Evolutionary conservation across 1,140 invertebrate genomes (phyloP).

Genomic region (Lepeophtheirus salmonis): DNA sequence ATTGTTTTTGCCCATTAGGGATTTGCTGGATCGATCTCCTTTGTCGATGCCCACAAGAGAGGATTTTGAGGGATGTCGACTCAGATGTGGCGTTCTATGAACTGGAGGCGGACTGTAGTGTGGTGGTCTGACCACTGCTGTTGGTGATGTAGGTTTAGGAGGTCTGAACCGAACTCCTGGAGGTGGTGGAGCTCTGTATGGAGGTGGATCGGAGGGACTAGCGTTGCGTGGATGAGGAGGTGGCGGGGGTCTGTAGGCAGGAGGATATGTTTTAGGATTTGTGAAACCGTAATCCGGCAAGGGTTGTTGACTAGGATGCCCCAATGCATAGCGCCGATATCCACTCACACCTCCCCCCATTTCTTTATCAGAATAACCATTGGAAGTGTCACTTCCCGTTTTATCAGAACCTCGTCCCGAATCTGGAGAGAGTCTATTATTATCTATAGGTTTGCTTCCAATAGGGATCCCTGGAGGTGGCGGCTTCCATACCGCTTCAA

Average conservation of each 20-base stretch:
- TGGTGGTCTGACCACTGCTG: not conserved
- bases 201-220: constrained; percentile 11
- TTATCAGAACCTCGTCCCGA: constrained; percentile 11
- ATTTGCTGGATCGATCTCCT: not conserved
- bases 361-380: not conserved
- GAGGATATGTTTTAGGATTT: not conserved
- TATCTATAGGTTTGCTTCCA: not conserved
- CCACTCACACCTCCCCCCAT: not conserved
- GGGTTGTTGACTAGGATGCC: not conserved
- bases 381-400: constrained; percentile 7
- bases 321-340: not conserved
- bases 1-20: not conserved
- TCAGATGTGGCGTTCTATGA: constrained; percentile 4
- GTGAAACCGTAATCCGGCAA: not conserved
- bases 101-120: constrained; percentile 12
- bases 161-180: not conserved
- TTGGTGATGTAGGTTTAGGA: not conserved
- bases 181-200: constrained; percentile 3
- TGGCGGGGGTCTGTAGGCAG: constrained; percentile 9
- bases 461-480: not conserved
- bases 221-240: not conserved
- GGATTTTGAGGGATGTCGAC: constrained; percentile 8
- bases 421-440: constrained; percentile 1
- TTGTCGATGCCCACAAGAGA: constrained; percentile 4
- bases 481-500: constrained; percentile 11